These are phyloP conservation scores for Anguilla anguilla DNA, from an alignment of 2,797 vertebrate species.

Conservation along the genomic window DNA sequence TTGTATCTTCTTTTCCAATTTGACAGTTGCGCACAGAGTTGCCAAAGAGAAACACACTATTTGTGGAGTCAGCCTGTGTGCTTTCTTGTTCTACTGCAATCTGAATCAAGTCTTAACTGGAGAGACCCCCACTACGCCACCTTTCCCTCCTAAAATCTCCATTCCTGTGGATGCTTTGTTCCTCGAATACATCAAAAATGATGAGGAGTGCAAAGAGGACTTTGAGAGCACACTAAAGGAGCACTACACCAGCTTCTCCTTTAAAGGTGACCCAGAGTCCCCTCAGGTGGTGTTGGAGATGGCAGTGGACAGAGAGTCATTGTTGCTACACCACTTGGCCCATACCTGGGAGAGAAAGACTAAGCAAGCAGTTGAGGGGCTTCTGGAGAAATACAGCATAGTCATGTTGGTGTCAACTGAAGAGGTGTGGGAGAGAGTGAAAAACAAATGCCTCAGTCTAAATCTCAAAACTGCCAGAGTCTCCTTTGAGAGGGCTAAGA, in stretches of 20 bases:
- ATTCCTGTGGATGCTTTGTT: conserved; percentile 39
- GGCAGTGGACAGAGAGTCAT: conserved; percentile 44
- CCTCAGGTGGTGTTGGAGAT: conserved; percentile 44
- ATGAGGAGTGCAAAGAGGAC: conserved; percentile 34
- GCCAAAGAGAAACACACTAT: conserved; percentile 45
- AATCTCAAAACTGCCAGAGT: conserved; percentile 31
- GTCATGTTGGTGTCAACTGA: conserved; percentile 29
- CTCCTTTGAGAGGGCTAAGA: conserved; percentile 31
- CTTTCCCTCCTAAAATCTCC: conserved; percentile 32
- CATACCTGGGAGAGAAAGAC: conserved; percentile 49
- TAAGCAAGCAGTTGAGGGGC: conserved; percentile 30
- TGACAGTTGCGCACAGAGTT: conserved; percentile 51
- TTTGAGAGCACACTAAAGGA: conserved; percentile 39
- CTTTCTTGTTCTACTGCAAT: conserved; percentile 47
- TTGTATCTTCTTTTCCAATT: conserved; percentile 22
- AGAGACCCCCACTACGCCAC: conserved; percentile 26
- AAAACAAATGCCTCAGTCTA: conserved; percentile 27
- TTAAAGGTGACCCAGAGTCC: conserved; percentile 26
- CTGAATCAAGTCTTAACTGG: conserved; percentile 50
- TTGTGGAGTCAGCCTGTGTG: conserved; percentile 36
- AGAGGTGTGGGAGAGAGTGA: conserved; percentile 56
- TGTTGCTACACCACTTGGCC: conserved; percentile 46
- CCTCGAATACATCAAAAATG: conserved; percentile 41
- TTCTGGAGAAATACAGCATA: conserved; percentile 42
- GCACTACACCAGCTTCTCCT: conserved; percentile 41